These are phyloP conservation scores for Eudyptes chrysolophus DNA, from an alignment of 2,113 vertebrate species.

Conservation along the genomic window DNA sequence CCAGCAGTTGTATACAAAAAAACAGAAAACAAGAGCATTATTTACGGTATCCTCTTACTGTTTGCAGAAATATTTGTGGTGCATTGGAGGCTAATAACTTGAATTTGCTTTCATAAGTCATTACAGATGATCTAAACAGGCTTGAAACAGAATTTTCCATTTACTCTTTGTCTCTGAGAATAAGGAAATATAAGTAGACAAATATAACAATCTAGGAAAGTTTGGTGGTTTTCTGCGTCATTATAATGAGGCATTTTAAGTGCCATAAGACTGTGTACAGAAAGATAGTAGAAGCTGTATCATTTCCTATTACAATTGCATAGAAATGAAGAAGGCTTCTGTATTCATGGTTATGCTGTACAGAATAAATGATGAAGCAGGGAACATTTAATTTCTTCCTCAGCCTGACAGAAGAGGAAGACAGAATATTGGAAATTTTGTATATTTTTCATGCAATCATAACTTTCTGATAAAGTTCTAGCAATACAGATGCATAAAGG, in stretches of 20 bases:
- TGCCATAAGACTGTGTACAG: neutral
- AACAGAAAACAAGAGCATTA: neutral
- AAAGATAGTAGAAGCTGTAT: neutral
- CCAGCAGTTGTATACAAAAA: neutral
- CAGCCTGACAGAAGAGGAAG: neutral
- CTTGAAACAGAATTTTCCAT: neutral
- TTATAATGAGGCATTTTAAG: neutral
- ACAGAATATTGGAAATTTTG: neutral
- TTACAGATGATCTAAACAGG: neutral
- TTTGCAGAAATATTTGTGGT: neutral
- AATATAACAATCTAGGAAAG: neutral
- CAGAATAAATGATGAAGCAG: neutral
- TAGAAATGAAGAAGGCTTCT: neutral
- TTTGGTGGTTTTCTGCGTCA: neutral
- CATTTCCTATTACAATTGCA: neutral
- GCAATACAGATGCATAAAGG: neutral
- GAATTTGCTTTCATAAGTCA: neutral
- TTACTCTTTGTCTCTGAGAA: neutral
- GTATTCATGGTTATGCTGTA: neutral
- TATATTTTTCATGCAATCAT: neutral
- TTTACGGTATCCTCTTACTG: neutral
- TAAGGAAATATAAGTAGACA: neutral
- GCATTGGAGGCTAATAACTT: neutral
- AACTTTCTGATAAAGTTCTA: neutral
- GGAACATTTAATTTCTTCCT: neutral